Percentiles rank a stretch among this genome's conserved stretches.
Conservation (phyloP, 2,797 vertebrate genomes). For the Enteromius argenteus region DNA sequence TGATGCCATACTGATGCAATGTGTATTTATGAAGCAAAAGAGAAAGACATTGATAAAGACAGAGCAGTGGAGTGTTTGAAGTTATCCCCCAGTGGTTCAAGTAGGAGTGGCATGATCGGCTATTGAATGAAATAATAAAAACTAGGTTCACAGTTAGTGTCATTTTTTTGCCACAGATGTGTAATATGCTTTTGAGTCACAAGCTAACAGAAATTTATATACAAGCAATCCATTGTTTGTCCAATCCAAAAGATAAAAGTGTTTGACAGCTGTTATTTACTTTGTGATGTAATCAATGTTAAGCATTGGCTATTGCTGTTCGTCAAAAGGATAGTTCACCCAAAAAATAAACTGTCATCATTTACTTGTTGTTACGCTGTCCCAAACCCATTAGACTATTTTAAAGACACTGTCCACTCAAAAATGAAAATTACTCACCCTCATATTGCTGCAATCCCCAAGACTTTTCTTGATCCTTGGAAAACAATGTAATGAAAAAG, state of each 20-base stretch:
- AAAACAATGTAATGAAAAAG: not conserved
- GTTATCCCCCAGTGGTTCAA: slow-evolving; percentile 40
- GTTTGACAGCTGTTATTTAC: slow-evolving; percentile 1
- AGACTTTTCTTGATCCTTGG: not conserved
- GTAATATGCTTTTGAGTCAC: slow-evolving; percentile 25
- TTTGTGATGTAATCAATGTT: not conserved
- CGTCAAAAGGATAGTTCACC: not conserved
- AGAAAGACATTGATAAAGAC: slow-evolving; percentile 47
- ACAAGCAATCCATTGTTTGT: not conserved
- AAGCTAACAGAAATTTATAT: not conserved
- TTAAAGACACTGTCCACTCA: not conserved
- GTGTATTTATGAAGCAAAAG: slow-evolving; percentile 52
- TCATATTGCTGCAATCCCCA: not conserved
- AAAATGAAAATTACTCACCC: not conserved
- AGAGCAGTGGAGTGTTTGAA: slow-evolving; percentile 45
- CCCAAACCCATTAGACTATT: not conserved
- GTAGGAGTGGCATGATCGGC: slow-evolving; percentile 27
- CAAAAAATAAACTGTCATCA: not conserved
- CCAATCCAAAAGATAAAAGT: not conserved
- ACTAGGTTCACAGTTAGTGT: slow-evolving; percentile 28
- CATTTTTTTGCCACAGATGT: slow-evolving; percentile 37
- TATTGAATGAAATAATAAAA: slow-evolving; percentile 47
- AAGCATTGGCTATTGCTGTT: not conserved
- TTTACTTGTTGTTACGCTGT: not conserved
- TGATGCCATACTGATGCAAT: slow-evolving; percentile 63